Conservation (phyloP, 2,113 vertebrate species). For the Plecturocebus donacophilus region DNA sequence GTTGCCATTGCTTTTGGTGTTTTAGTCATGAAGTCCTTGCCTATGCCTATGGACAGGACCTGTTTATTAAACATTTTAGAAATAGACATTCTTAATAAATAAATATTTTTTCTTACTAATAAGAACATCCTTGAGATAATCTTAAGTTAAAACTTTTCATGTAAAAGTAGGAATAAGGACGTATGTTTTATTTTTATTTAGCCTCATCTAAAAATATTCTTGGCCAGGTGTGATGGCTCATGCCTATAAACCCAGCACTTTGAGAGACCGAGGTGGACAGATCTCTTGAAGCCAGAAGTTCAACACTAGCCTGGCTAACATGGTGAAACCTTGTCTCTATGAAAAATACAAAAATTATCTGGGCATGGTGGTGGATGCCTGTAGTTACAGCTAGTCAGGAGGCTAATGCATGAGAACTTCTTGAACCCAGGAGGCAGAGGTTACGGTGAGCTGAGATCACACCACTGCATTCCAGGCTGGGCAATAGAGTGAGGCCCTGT, state of each 20-base stretch:
- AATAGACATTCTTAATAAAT: not conserved
- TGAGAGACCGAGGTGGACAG: not conserved
- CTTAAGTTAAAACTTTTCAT: not conserved
- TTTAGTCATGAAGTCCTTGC: too few species aligned
- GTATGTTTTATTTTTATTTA: conserved; percentile 17
- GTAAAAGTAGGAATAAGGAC: not conserved
- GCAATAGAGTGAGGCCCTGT: not conserved
- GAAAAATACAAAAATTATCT: not conserved
- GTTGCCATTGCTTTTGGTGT: too few species aligned
- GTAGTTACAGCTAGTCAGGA: not conserved
- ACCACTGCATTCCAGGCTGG: not conserved
- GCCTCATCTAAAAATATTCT: conserved; percentile 32
- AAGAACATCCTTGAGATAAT: not conserved
- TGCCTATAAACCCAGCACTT: not conserved
- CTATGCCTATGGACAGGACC: not conserved
- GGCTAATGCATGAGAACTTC: not conserved
- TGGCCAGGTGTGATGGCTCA: not conserved
- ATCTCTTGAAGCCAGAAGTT: not conserved
- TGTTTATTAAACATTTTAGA: conserved; percentile 4
- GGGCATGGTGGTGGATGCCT: not conserved
- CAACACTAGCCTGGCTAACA: not conserved
- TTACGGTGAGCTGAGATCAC: not conserved
- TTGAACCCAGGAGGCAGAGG: not conserved
- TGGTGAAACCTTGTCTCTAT: not conserved
- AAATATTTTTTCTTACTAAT: not conserved